phyloP scores from a whole-genome alignment of 2,113 vertebrate genomes.

The Oncorhynchus masou region DNA sequence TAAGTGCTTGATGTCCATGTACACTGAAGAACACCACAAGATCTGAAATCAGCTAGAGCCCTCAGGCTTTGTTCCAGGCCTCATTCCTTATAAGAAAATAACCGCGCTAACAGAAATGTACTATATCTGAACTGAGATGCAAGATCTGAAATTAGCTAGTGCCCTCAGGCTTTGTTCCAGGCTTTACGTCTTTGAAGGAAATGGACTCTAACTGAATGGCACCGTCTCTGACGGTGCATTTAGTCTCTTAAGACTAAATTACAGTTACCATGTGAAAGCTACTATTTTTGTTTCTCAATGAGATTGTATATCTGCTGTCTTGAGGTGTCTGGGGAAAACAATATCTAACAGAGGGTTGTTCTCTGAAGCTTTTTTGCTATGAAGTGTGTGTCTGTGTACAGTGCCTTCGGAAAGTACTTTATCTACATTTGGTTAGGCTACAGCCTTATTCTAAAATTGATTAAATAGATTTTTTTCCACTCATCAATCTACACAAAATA shows the following conservation, averaged over 20 bases:
- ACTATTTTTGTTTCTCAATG: neutral
- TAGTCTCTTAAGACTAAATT: neutral
- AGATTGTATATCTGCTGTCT: neutral
- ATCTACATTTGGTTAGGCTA: no score
- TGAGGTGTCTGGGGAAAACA: neutral
- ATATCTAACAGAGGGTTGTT: neutral
- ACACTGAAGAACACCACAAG: neutral
- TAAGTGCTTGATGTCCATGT: slow-evolving; percentile 12
- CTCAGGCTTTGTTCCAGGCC: neutral
- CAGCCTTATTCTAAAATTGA: no score
- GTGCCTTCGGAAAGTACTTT: neutral
- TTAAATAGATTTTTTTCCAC: no score
- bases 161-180: neutral
- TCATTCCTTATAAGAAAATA: neutral
- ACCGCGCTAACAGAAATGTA: neutral
- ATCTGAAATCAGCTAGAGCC: neutral
- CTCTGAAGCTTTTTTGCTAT: neutral
- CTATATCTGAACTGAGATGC: neutral
- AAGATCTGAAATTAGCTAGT: neutral
- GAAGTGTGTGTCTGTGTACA: neutral
- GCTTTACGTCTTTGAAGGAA: neutral
- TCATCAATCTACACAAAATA: no score
- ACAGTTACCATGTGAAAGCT: neutral
- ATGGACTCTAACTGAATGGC: neutral
- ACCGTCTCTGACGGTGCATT: neutral